Evolutionary conservation across 1,140 invertebrate species (phyloP), one percentile per base, ranked within the genome.

Genomic region (Pseudomyrmex pallidus): DNA sequence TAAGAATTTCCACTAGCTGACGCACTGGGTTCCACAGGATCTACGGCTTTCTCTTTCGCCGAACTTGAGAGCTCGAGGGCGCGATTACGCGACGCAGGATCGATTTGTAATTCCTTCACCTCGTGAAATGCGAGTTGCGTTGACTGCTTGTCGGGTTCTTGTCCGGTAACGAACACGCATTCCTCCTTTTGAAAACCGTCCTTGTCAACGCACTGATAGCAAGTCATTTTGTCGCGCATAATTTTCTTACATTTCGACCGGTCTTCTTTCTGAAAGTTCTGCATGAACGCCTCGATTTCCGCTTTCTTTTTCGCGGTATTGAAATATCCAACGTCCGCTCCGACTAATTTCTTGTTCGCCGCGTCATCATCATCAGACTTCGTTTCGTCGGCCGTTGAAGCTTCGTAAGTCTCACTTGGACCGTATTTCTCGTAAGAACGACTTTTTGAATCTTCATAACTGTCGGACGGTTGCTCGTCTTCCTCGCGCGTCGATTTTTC

Each of bases 171-270:
- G 91, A 96, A 97, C 95, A 96, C 97, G 88, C 96, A 97, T 92
- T 97, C 96, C 92, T 97, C 96, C 86, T 97, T 95, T 90, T 96
- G 95, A 22, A 96, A 92, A 2, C 96, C 96, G 57, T 95, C 95
- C 54, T 96, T 95, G 83, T 97, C 96, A 0, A 95, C 89, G 89
- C 97, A 97, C 77, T 96, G 94, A 91, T 96, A 97, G 91, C 97
- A 97, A 4, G 96, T 97, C 96, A 97, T 97, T 46, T 96, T 95
- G 84, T 96, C 95, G 86, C 96, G 96, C 74, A 95, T 94, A 0
- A 96, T 93, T 90, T 96, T 97, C 88, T 96, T 96, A 89, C 96
- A 97, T 3, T 95, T 94, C 2, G 96, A 96, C 70, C 96, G 93
- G 89, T 97, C 96, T 90, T 96, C 96, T 82, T 95, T 95, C 25